Percentiles rank a stretch among this genome's conserved stretches.
Conservation (phyloP, 2,888 invertebrate genomes). For the Athripsodes cinereus region DNA sequence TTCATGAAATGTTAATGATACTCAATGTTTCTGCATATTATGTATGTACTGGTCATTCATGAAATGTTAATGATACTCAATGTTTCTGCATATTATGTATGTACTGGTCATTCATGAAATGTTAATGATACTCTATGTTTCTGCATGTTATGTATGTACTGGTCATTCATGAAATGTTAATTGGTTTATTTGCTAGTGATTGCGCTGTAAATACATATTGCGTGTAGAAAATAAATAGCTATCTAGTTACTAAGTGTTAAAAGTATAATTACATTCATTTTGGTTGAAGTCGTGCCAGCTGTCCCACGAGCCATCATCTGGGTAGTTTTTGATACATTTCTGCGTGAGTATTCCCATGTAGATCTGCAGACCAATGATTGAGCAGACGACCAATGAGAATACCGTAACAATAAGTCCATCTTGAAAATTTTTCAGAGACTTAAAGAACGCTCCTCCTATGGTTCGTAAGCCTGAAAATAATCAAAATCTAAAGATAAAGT, state of each 20-base stretch:
- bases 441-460: conserved; percentile 80
- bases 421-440: conserved; percentile 77
- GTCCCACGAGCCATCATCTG: conserved; percentile 55
- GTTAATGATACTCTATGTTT: too few relatives aligned
- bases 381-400: conserved; percentile 78
- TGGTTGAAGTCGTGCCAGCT: conserved; percentile 53
- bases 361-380: conserved; percentile 76
- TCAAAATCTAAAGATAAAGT: too few relatives aligned
- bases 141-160: too few relatives aligned
- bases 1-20: too few relatives aligned
- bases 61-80: too few relatives aligned
- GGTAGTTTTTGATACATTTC: conserved; percentile 67
- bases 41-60: too few relatives aligned
- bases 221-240: too few relatives aligned
- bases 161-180: too few relatives aligned
- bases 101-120: too few relatives aligned
- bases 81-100: too few relatives aligned
- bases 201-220: too few relatives aligned
- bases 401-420: conserved; percentile 81
- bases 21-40: too few relatives aligned
- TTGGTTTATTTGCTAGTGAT: not conserved
- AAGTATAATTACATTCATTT: conserved; percentile 36
- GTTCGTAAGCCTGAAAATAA: conserved; percentile 74
- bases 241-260: not conserved
- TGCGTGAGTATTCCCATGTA: conserved; percentile 74